phyloP scores from a whole-genome alignment of 2,797 vertebrate species.

The Tauraco hartlaubi region DNA sequence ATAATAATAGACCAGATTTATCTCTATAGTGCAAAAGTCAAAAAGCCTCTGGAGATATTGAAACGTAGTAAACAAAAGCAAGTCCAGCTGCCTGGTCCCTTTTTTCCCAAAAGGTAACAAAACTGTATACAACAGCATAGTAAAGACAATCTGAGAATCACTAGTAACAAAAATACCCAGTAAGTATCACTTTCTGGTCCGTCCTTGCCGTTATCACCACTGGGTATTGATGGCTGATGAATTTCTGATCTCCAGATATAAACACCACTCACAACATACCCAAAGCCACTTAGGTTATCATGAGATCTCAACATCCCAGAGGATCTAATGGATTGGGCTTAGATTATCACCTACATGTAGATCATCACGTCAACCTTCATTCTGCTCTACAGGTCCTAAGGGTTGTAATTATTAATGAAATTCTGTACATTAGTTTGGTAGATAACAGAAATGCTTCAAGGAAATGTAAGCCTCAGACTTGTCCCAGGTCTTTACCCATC shows the following conservation, averaged over 20 bases:
- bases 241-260: not conserved
- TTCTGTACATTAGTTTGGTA: not conserved
- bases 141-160: not conserved
- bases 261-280: not conserved
- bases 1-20: not conserved
- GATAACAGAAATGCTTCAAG: not conserved
- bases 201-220: not conserved
- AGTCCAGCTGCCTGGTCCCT: not conserved
- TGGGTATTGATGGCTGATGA: not conserved
- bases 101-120: not conserved
- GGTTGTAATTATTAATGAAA: not conserved
- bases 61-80: not conserved
- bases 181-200: not conserved
- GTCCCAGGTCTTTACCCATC: not conserved
- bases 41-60: not conserved
- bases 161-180: not conserved
- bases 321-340: not conserved
- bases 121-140: not conserved
- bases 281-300: constrained; percentile 2
- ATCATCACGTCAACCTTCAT: not conserved
- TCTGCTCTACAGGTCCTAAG: not conserved
- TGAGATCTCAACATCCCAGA: not conserved
- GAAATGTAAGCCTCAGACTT: not conserved
- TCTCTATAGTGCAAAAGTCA: not conserved
- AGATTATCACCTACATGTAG: not conserved